A percentile compares a stretch with the other conserved stretches of the same genome.
Evolutionary conservation across 2,113 vertebrate genomes (phyloP).

Genomic region (Ceuthmochares aereus): DNA sequence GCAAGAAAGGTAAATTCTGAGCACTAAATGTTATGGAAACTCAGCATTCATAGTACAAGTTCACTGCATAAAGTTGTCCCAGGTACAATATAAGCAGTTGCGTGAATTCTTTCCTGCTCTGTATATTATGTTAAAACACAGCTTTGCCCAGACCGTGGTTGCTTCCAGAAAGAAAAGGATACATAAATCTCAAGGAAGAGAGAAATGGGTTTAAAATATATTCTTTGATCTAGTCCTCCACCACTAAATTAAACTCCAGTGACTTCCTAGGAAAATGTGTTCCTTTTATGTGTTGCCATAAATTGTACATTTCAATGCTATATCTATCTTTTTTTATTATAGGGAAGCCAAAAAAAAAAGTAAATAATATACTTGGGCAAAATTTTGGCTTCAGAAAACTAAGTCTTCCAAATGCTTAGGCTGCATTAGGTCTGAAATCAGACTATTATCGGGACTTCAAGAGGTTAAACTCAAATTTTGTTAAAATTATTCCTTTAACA

Average conservation of each 20-base stretch:
- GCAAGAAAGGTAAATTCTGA: neutral
- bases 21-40: neutral
- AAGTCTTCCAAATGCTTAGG: neutral
- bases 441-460: neutral
- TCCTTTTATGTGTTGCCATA: conserved; percentile 36
- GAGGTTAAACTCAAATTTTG: neutral
- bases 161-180: neutral
- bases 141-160: neutral
- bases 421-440: neutral
- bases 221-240: neutral
- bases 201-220: neutral
- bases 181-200: neutral
- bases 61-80: neutral
- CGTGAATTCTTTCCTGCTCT: neutral
- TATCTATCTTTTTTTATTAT: conserved; percentile 32
- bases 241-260: conserved; percentile 54
- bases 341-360: neutral
- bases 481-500: neutral
- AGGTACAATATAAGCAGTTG: neutral
- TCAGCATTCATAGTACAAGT: neutral
- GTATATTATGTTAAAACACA: neutral
- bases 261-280: conserved; percentile 39
- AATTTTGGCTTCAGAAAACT: conserved; percentile 52
- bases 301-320: conserved; percentile 20
- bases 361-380: neutral